These are phyloP conservation scores for Isotomurus palustris DNA, from an alignment of 2,888 invertebrate species.

Conservation along the genomic window DNA sequence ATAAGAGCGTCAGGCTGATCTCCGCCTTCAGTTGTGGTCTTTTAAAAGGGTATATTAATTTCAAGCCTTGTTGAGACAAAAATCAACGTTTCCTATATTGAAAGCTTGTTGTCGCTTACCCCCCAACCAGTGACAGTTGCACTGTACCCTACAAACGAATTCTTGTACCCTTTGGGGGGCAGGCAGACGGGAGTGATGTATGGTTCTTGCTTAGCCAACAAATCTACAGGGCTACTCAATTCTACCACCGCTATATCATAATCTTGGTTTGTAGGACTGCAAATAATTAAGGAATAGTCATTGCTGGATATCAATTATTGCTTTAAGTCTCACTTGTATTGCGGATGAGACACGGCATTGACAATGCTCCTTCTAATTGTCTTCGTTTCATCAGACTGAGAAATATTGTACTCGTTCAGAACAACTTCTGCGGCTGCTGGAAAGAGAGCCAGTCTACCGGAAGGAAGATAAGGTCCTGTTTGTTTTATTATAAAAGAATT, in stretches of 20 bases:
- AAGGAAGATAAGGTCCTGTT: slow-evolving; percentile 3
- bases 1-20: slow-evolving; percentile 35
- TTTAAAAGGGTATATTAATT: background rate
- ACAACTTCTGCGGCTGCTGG: slow-evolving; percentile 38
- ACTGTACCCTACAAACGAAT: slow-evolving; percentile 27
- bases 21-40: slow-evolving; percentile 31
- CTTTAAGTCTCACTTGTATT: slow-evolving; percentile 33
- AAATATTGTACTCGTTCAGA: slow-evolving; percentile 39
- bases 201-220: slow-evolving; percentile 27
- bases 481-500: background rate
- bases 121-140: slow-evolving; percentile 40
- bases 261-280: slow-evolving; percentile 36
- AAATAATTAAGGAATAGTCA: background rate
- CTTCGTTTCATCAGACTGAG: slow-evolving; percentile 26
- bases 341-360: slow-evolving; percentile 36
- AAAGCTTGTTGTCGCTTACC: background rate
- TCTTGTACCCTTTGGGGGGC: slow-evolving; percentile 17
- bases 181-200: slow-evolving; percentile 39
- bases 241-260: slow-evolving; percentile 40
- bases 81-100: background rate
- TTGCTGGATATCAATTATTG: background rate
- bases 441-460: slow-evolving; percentile 24
- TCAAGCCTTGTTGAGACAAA: background rate
- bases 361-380: slow-evolving; percentile 28
- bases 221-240: slow-evolving; percentile 30